Conservation (phyloP, 2,888 invertebrate species). For the Neria commutata region DNA sequence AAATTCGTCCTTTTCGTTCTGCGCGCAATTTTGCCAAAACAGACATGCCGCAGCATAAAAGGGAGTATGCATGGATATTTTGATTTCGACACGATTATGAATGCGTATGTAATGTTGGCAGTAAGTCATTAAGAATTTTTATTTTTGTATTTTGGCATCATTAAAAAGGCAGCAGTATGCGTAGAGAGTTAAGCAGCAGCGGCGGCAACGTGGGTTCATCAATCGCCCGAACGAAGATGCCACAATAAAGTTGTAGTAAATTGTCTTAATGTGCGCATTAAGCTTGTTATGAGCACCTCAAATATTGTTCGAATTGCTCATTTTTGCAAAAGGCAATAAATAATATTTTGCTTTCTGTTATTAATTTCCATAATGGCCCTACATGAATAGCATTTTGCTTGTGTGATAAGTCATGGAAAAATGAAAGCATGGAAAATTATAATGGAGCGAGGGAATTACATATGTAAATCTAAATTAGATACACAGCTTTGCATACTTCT, state of each 20-base stretch:
- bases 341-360: background rate
- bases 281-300: conserved; percentile 18
- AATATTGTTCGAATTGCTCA: background rate
- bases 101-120: conserved; percentile 3
- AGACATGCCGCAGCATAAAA: background rate
- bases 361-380: too few relatives aligned
- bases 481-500: too few relatives aligned
- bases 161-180: background rate
- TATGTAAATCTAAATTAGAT: too few relatives aligned
- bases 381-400: too few relatives aligned
- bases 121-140: conserved; percentile 8
- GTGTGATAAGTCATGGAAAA: too few relatives aligned
- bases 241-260: conserved; percentile 7
- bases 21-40: conserved; percentile 1
- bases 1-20: too few relatives aligned
- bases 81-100: conserved; percentile 10
- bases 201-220: background rate
- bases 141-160: conserved; percentile 1
- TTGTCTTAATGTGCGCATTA: conserved; percentile 13
- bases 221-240: background rate
- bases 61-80: background rate
- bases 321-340: background rate
- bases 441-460: too few relatives aligned
- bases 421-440: too few relatives aligned
- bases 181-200: background rate